phyloP scores from a whole-genome alignment of 2,888 invertebrate genomes.

The Sarcophaga variegata region DNA sequence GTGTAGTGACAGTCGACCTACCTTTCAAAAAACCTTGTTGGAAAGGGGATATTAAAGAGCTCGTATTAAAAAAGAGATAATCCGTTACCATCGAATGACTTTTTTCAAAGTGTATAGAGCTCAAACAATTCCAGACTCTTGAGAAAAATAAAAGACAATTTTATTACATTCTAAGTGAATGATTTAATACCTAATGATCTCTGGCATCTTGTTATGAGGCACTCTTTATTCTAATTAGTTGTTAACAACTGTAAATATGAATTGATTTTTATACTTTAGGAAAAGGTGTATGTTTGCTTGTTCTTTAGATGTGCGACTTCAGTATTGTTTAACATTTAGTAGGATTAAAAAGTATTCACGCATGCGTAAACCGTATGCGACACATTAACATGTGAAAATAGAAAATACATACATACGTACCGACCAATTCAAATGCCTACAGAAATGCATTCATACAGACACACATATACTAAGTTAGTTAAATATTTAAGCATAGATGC shows the following conservation, averaged over 20 bases:
- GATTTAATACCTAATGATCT: neutral
- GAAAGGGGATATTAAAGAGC: too few relatives aligned
- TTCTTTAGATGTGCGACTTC: constrained; percentile 37
- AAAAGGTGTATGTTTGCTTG: neutral
- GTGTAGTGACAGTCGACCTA: too few relatives aligned
- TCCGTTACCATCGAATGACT: too few relatives aligned
- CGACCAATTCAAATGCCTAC: neutral
- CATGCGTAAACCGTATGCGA: constrained; percentile 55
- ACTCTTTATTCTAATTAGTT: neutral
- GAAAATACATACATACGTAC: neutral
- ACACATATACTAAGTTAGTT: neutral
- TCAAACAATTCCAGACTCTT: too few relatives aligned
- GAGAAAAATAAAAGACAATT: too few relatives aligned
- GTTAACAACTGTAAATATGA: neutral
- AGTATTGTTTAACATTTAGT: constrained; percentile 51
- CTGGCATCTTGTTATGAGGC: neutral
- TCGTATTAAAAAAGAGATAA: too few relatives aligned
- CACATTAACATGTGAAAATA: constrained; percentile 46
- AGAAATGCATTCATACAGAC: too few relatives aligned
- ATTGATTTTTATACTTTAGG: neutral
- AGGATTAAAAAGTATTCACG: constrained; percentile 52
- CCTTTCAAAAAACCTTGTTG: too few relatives aligned
- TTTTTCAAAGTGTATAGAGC: too few relatives aligned
- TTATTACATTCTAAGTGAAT: too few relatives aligned
- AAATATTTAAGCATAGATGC: neutral